Conservation (phyloP, 2,113 vertebrate genomes). For the Lanius collurio region DNA sequence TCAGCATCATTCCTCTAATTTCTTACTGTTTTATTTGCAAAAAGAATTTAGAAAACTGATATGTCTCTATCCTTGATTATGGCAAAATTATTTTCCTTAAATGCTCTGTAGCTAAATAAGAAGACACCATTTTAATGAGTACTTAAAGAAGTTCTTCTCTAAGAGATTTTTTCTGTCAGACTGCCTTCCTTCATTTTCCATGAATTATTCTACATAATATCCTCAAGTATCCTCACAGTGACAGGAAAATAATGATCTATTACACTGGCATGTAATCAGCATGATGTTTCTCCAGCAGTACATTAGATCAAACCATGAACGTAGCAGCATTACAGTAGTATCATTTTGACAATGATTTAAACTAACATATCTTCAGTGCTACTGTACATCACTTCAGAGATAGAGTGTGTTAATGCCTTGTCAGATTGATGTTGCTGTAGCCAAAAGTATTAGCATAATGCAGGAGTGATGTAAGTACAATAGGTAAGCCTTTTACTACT, state of each 20-base stretch:
- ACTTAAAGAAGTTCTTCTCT: background rate
- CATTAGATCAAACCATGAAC: conserved; percentile 48
- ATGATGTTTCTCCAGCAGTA: conserved; percentile 50
- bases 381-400: conserved; percentile 16
- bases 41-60: background rate
- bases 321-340: conserved; percentile 27
- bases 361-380: conserved; percentile 27
- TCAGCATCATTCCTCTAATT: background rate
- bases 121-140: conserved; percentile 13
- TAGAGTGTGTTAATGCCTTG: background rate
- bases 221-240: background rate
- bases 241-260: conserved; percentile 64
- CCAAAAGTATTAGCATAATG: conserved; percentile 42
- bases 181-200: conserved; percentile 28
- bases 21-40: background rate
- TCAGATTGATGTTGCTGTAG: conserved; percentile 32
- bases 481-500: background rate
- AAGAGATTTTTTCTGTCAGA: background rate
- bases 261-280: conserved; percentile 46
- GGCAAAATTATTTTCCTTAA: background rate
- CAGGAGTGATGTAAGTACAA: conserved; percentile 37
- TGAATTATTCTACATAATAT: conserved; percentile 35
- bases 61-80: background rate
- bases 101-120: background rate
- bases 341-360: conserved; percentile 49